Percentiles rank a stretch among this genome's conserved stretches.
phyloP scores from a whole-genome alignment of 2,113 vertebrate genomes.

The Sphyrna mokarran region DNA sequence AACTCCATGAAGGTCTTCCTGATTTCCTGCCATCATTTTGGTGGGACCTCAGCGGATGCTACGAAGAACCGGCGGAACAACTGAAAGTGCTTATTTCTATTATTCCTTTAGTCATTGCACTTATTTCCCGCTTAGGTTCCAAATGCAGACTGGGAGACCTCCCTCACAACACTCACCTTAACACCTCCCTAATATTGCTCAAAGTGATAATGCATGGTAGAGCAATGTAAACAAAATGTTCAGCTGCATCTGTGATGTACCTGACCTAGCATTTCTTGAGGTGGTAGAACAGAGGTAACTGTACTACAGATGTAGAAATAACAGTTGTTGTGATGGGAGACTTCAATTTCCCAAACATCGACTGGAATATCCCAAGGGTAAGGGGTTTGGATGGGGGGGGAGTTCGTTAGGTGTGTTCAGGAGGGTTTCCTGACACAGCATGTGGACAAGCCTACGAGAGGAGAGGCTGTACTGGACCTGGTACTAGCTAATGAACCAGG shows the following conservation, averaged over 20 bases:
- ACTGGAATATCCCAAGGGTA: no score
- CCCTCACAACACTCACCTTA: background rate
- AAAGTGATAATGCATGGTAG: background rate
- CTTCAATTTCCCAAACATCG: no score
- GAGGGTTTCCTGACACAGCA: no score
- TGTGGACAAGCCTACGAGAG: no score
- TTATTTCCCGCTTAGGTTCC: background rate
- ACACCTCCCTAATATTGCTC: background rate
- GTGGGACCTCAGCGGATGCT: background rate
- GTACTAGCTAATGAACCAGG: no score
- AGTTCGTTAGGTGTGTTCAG: no score
- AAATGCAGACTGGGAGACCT: background rate
- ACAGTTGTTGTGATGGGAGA: no score
- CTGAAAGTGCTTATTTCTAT: background rate
- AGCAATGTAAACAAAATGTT: background rate
- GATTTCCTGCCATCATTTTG: background rate
- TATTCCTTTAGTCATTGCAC: background rate
- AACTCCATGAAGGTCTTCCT: background rate
- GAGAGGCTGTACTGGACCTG: no score
- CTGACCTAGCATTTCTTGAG: background rate
- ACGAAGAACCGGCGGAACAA: background rate
- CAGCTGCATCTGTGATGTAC: background rate
- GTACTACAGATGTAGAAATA: no score
- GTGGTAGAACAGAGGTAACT: background rate
- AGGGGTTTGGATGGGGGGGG: no score